Conservation (phyloP, 1,140 invertebrate species). For the Achroia grisella region DNA sequence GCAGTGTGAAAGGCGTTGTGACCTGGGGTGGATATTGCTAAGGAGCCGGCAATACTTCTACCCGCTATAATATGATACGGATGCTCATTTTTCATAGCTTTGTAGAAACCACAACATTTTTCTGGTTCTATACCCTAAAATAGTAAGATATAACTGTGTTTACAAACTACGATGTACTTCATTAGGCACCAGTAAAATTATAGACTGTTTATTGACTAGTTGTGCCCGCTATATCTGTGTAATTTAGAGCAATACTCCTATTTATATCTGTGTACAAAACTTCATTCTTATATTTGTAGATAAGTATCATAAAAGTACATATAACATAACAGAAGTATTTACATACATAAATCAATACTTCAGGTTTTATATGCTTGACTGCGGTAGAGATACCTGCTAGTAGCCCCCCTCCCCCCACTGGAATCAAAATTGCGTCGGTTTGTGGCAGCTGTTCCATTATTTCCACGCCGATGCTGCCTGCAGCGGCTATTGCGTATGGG, state of each 20-base stretch:
- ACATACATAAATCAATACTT: constrained; percentile 60
- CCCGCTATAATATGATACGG: constrained; percentile 64
- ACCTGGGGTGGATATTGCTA: constrained; percentile 78
- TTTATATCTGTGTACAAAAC: too few species aligned
- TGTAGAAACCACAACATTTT: constrained; percentile 75
- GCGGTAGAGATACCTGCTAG: constrained; percentile 80
- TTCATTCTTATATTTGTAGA: too few species aligned
- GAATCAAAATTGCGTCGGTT: constrained; percentile 75
- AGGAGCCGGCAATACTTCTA: constrained; percentile 77
- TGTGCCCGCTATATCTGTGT: too few species aligned
- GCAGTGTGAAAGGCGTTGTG: constrained; percentile 79
- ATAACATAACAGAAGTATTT: too few species aligned
- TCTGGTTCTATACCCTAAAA: constrained; percentile 79
- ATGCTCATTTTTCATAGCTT: constrained; percentile 73
- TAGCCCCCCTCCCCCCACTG: constrained; percentile 82
- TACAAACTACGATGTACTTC: too few species aligned
- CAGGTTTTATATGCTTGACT: constrained; percentile 79
- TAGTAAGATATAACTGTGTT: too few species aligned
- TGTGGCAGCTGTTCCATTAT: constrained; percentile 78
- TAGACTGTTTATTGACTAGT: too few species aligned
- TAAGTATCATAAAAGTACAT: too few species aligned
- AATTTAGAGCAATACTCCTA: too few species aligned
- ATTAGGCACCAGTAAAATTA: too few species aligned
- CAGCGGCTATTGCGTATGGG: constrained; percentile 81
- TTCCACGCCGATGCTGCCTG: constrained; percentile 82